Base-by-base conservation (phyloP, 2,888 invertebrate species). In the Tetranychus piercei region DNA sequence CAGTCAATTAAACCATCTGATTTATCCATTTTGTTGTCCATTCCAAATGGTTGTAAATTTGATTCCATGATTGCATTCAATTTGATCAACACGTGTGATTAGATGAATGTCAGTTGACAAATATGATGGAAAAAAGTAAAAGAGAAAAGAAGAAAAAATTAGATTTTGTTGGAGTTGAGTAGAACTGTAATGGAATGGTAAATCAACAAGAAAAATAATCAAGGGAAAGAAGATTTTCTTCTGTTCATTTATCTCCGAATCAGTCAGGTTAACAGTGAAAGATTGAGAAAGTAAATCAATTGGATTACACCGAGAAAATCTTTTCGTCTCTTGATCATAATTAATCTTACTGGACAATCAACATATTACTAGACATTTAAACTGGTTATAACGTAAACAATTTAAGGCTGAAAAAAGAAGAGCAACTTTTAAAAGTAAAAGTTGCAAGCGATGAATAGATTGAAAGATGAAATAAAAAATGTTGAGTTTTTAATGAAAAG, bases 1-100 rank as follows among this genome's bases (percentile, higher is more conserved):
- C 99, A 99, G 87, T 99, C 99, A 80, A 89, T 88, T 88, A 97
- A 90, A 79, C 96, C 96, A 87, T 99, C 99, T 97, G 23, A 23
- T 55, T 55, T 2, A 55, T 9, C 9, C 34, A 34, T 34, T 34
- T 34, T 34, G 34, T 75, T 34, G 34, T 23, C 2, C 2, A 23
- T n/a, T n/a, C n/a, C n/a, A n/a, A n/a, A n/a, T n/a, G n/a, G n/a
- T n/a, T n/a, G n/a, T n/a, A n/a, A n/a, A n/a, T 1, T 55, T 11
- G 73, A 44, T 20, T 34, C 75, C 34, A 67, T n/a, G 65, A 75
- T 23, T 3, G 55, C 22, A 45, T 43, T n/a, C n/a, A n/a, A n/a
- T n/a, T 23, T 9, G 73, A 64, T 73, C 20, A 74, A n/a, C n/a
- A n/a, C n/a, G 44, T 7, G 18, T 72, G 18, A 34, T 34, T 4